Evolutionary conservation across 2,113 vertebrate genomes (phyloP).

Genomic region (Bubo scandiacus): DNA sequence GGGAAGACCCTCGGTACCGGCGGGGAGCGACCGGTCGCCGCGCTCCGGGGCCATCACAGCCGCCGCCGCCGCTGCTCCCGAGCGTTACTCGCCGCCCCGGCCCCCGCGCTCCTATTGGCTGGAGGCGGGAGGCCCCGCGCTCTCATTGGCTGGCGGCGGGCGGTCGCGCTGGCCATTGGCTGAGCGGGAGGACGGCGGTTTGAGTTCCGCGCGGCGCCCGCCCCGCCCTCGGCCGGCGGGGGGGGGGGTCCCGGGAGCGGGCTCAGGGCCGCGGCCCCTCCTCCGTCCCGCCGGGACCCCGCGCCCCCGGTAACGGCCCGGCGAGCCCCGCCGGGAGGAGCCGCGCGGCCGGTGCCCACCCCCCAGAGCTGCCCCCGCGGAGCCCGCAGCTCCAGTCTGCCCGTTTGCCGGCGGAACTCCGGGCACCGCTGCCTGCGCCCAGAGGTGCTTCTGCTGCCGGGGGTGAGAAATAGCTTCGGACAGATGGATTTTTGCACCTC

Average conservation of each 20-base stretch:
- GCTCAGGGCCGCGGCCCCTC: too few species aligned
- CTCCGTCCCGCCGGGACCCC: too few species aligned
- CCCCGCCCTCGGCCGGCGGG: background rate
- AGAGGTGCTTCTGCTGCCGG: background rate
- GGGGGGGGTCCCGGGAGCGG: background rate
- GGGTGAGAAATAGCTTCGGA: background rate
- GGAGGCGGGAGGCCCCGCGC: background rate
- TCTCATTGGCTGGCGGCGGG: background rate
- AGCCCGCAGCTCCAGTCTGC: background rate
- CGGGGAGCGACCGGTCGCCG: background rate
- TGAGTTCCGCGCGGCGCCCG: slow-evolving; percentile 27
- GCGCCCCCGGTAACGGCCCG: too few species aligned
- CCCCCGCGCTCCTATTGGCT: background rate
- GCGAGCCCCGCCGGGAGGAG: too few species aligned
- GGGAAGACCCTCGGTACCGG: slow-evolving; percentile 80
- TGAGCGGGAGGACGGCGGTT: slow-evolving; percentile 6
- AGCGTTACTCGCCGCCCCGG: background rate
- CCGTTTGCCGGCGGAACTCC: background rate
- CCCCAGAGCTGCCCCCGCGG: too few species aligned
- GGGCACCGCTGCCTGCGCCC: background rate
- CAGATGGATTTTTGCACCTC: background rate
- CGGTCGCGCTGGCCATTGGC: slow-evolving; percentile 38
- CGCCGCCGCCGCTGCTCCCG: background rate
- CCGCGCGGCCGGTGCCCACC: background rate
- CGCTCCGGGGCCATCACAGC: background rate